Base-by-base conservation (phyloP, 1,140 invertebrate genomes). In the Cotesia glomerata region DNA sequence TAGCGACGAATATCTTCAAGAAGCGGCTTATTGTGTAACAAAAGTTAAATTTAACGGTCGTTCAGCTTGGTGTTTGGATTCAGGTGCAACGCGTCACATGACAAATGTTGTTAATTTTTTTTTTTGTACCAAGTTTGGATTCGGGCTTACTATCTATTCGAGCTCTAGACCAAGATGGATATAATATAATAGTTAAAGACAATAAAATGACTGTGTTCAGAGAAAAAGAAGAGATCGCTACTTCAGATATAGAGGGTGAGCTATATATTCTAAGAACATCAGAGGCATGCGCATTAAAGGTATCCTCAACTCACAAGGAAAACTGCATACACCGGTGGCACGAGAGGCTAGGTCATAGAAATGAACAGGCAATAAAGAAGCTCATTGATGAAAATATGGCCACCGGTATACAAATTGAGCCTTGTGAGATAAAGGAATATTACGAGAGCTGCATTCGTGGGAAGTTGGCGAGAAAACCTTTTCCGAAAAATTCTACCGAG, bases 81-180 rank as follows among this genome's bases (percentile, higher is more conserved):
- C 56, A 8, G 69, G 34, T 8, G 69, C 69, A 26, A 70, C 69
- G 5, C 13, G 56, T 32, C 69, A 62, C 36, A 70, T 70, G 58
- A 70, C 69, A 4, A 70, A 70, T n/a, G 45, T 62, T 18, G 49
- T 45, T 18, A 36, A 52, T 11, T 71, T 71, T 72, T 7, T 32
- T 67, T 9, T 66, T 59, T 32, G 71, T 72, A 11, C 63, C 71
- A 5, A 39, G 45, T 72, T 65, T 72, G 32, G 51, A 72, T 45
- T 39, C 26, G n/a, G 32, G 56, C 0, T 32, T 51, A 59, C 49
- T 72, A 16, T 66, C 71, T 4, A 34, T 72, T 1, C 36, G 64
- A 72, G 36, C 32, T n/a, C 32, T 65, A 36, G 63, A 56, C 11
- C 9, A 4, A 7, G 13, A 8, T 32, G 61, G 62, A 9, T 72